A percentile compares a stretch with the other conserved stretches of the same genome.
Conservation (phyloP, 1,140 invertebrate genomes). For the Scaptomyza pallida region DNA sequence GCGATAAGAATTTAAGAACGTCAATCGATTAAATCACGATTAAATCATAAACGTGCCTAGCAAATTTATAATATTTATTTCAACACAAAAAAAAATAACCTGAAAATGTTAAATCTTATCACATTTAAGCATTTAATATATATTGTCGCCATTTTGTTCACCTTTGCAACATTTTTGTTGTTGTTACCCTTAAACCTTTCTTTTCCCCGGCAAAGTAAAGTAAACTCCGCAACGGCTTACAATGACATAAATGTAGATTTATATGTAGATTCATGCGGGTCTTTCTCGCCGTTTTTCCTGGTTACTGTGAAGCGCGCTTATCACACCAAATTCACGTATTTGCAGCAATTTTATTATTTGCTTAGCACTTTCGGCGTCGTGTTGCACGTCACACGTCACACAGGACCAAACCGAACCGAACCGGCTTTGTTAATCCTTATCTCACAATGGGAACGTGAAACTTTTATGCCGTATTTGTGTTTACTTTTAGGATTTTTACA, state of each 20-base stretch:
- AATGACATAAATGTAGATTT: background rate
- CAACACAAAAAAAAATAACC: too few relatives aligned
- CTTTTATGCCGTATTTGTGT: constrained; percentile 33
- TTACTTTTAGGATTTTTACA: constrained; percentile 61
- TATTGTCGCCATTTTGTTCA: constrained; percentile 11
- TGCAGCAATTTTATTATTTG: constrained; percentile 62
- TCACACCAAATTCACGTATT: constrained; percentile 57
- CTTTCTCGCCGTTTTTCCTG: background rate
- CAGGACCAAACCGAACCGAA: too few relatives aligned
- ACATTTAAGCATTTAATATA: too few relatives aligned
- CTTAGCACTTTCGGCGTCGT: constrained; percentile 69
- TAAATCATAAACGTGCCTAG: too few relatives aligned
- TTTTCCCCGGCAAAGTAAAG: constrained; percentile 3
- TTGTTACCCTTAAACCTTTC: constrained; percentile 1
- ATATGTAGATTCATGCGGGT: too few relatives aligned
- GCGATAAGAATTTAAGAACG: too few relatives aligned
- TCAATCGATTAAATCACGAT: too few relatives aligned
- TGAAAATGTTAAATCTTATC: background rate
- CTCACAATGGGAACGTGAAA: constrained; percentile 39
- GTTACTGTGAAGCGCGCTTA: constrained; percentile 31
- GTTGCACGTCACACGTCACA: constrained; percentile 51
- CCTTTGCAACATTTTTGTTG: background rate
- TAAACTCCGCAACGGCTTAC: constrained; percentile 19
- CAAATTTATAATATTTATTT: too few relatives aligned
- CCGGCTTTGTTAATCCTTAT: constrained; percentile 75